phyloP scores from a whole-genome alignment of 2,113 vertebrate species.

The Podilymbus podiceps region DNA sequence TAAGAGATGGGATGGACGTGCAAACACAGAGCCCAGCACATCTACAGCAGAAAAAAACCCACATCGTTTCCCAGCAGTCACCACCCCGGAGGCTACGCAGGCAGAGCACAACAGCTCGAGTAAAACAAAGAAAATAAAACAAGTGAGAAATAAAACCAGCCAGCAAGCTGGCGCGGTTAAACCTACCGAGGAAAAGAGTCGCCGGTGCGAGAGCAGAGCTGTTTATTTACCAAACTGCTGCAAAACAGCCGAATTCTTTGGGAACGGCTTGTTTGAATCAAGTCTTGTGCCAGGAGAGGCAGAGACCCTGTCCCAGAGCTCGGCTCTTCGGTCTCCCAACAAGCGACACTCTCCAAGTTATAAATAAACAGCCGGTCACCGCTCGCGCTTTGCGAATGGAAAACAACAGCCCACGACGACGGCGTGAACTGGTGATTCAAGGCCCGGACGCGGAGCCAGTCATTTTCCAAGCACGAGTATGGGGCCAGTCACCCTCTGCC shows the following conservation, averaged over 20 bases:
- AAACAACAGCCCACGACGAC: neutral
- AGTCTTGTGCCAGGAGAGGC: neutral
- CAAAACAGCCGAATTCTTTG: neutral
- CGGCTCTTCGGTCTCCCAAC: neutral
- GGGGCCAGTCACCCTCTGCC: neutral
- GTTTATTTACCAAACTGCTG: neutral
- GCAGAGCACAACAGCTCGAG: neutral
- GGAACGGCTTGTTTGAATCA: neutral
- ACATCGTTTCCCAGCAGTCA: neutral
- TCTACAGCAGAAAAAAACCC: neutral
- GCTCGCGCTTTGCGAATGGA: neutral
- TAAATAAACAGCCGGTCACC: conserved; percentile 30
- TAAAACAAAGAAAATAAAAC: neutral
- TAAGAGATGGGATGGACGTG: neutral
- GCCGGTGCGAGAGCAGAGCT: neutral
- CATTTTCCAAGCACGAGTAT: conserved; percentile 53
- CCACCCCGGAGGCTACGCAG: rapidly evolving
- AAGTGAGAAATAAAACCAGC: neutral
- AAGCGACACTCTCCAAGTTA: neutral
- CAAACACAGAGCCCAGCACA: neutral
- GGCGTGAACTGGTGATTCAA: conserved; percentile 13
- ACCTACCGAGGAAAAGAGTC: conserved; percentile 30
- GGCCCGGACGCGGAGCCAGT: neutral
- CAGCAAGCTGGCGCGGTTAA: rapidly evolving
- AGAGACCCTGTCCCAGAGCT: neutral